These are phyloP conservation scores for Verasper variegatus DNA, from an alignment of 2,113 vertebrate species.

Conservation along the genomic window DNA sequence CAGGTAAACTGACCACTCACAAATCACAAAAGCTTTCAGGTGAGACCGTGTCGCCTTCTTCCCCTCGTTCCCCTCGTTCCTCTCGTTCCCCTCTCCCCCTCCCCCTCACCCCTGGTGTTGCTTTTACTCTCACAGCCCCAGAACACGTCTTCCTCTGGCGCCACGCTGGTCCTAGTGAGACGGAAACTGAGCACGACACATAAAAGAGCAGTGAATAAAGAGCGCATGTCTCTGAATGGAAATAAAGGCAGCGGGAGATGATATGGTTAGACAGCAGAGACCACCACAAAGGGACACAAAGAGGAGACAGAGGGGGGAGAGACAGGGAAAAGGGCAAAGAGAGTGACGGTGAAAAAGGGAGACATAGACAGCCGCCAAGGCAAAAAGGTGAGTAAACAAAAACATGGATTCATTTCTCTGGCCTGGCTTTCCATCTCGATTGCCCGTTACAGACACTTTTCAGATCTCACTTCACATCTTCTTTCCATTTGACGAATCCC, in stretches of 20 bases:
- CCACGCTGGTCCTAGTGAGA: slow-evolving; percentile 2
- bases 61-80: background rate
- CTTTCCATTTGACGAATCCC: slow-evolving; percentile 27
- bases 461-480: slow-evolving; percentile 23
- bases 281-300: slow-evolving; percentile 1
- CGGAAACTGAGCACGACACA: slow-evolving; percentile 6
- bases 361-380: background rate
- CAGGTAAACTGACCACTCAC: slow-evolving; percentile 41
- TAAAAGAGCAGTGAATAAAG: slow-evolving; percentile 18
- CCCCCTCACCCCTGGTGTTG: background rate
- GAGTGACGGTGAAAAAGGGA: background rate
- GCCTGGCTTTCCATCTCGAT: background rate
- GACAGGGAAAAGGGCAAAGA: slow-evolving; percentile 3
- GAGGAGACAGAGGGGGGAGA: background rate
- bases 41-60: slow-evolving; percentile 17
- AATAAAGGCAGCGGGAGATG: slow-evolving; percentile 31
- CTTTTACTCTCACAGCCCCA: background rate
- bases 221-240: slow-evolving; percentile 2
- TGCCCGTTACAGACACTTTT: slow-evolving; percentile 9
- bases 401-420: background rate
- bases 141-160: slow-evolving; percentile 15
- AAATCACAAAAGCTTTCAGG: slow-evolving; percentile 49
- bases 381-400: background rate
- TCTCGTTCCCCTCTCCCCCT: background rate
- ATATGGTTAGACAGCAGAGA: slow-evolving; percentile 7